Base-by-base conservation (phyloP, 2,888 invertebrate genomes). In the Ceraclea dissimilis region DNA sequence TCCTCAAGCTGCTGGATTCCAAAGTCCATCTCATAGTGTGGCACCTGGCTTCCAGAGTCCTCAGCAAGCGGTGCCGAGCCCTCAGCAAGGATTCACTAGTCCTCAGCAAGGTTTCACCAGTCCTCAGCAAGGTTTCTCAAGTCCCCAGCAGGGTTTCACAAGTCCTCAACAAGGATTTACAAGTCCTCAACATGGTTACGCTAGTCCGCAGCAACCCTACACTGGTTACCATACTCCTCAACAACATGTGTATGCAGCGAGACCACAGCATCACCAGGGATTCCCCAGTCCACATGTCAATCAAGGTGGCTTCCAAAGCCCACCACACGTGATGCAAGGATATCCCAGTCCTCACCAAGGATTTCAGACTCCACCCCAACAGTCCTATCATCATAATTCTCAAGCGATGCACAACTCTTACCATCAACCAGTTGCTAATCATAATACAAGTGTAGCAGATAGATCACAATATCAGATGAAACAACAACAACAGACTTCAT, bases 321-420 rank as follows among this genome's bases (percentile, higher is more conserved):
- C 61, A 20, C 57, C 49, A 2, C 59, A 57, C 5, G 49, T 34
- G 16, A 73, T 75, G 60, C 70, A 70, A 64, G 31, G 55, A 20
- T 71, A 69, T 54, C 67, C 71, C 1, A 66, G 71, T 50, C 71
- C 73, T 11, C 72, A 73, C 22, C 70, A 70, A 17, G 77, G 72
- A 50, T 76, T 72, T 58, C 76, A 72, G 62, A 78, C 74, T 62
- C 75, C 74, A 6, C 72, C 72, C 46, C 76, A 72, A 64, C 55
- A 61, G 8, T 17, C 31, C 5, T 31, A 44, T n/a, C 55, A 53
- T 19, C 73, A 58, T 65, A 63, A 16, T 56, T n/a, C 49, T 11
- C 57, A 51, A 50, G 13, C 13, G 13, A 39, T 39, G 39, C 13
- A 39, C 39, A 52, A 61, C 8, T 43, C 49, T 2, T 46, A 54